Conservation (phyloP, 2,797 vertebrate genomes). For the Myotis vivesi region DNA sequence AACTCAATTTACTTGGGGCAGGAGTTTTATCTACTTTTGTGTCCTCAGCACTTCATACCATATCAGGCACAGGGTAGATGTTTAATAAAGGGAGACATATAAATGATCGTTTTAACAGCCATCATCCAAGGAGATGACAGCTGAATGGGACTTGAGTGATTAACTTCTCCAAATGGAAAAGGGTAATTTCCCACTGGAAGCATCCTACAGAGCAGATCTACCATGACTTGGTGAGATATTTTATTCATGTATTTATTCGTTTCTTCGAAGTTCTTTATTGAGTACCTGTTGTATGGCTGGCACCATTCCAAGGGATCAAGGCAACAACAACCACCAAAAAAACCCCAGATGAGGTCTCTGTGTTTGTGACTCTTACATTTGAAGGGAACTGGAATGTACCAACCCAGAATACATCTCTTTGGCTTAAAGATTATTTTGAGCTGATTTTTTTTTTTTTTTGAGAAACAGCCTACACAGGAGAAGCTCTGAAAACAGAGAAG, state of each 20-base stretch:
- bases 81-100: neutral
- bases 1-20: neutral
- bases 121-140: neutral
- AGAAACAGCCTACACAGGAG: neutral
- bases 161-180: neutral
- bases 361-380: neutral
- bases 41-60: neutral
- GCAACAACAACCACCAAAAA: neutral
- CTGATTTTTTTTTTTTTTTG: neutral
- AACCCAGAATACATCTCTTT: neutral
- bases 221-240: neutral
- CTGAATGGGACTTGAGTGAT: neutral
- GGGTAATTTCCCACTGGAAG: neutral
- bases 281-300: neutral
- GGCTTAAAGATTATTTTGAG: neutral
- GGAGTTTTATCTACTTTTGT: neutral
- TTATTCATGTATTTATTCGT: neutral
- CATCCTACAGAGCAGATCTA: neutral
- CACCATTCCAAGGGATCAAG: neutral
- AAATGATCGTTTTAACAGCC: neutral
- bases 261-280: constrained; percentile 5
- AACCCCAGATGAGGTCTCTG: neutral
- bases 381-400: neutral
- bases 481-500: neutral
- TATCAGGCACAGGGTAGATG: neutral